A percentile compares a stretch with the other conserved stretches of the same genome.
Evolutionary conservation across 2,113 vertebrate genomes (phyloP).

Genomic region (Puffinus mauretanicus): DNA sequence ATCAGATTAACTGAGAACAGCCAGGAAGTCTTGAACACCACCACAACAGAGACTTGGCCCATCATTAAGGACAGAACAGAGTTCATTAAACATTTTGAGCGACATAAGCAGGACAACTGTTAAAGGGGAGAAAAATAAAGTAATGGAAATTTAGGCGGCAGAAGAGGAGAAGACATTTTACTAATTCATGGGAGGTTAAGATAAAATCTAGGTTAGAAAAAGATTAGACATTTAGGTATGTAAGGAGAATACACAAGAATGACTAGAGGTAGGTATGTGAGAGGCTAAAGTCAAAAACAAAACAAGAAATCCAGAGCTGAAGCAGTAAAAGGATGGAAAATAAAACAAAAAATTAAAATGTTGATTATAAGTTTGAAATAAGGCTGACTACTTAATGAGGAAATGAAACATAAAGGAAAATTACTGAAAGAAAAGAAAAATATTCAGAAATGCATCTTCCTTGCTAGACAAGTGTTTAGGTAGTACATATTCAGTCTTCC

Average conservation of each 20-base stretch:
- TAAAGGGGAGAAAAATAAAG: background rate
- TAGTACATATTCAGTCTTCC: background rate
- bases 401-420: background rate
- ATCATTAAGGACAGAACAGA: background rate
- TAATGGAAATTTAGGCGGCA: background rate
- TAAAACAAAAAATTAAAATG: background rate
- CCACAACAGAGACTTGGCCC: slow-evolving; percentile 24
- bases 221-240: background rate
- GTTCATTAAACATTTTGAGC: background rate
- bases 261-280: background rate
- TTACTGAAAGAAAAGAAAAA: background rate
- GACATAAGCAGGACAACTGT: background rate
- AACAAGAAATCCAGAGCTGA: background rate
- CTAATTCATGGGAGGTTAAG: background rate
- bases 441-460: background rate
- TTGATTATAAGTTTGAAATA: background rate
- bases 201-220: background rate
- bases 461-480: background rate
- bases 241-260: background rate
- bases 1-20: slow-evolving; percentile 32
- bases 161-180: background rate
- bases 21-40: background rate
- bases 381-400: background rate
- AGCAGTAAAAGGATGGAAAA: background rate
- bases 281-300: background rate